Evolutionary conservation across 2,888 invertebrate species (phyloP).

Genomic region (Ariolimax columbianus): DNA sequence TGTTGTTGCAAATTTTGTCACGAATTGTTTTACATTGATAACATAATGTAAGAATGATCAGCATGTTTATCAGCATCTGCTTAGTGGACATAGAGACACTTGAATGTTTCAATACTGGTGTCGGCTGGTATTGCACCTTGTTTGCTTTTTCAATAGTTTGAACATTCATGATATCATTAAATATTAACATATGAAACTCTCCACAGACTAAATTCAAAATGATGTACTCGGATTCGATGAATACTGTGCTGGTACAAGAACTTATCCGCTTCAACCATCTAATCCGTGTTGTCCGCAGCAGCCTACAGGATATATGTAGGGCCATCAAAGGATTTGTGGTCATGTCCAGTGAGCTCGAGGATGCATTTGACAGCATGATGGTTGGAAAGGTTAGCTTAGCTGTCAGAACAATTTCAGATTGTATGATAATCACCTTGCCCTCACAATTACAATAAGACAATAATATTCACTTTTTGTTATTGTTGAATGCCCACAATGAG

Average conservation of each 20-base stretch:
- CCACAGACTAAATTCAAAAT: conserved; percentile 76
- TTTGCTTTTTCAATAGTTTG: background rate
- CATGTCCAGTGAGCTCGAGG: conserved; percentile 78
- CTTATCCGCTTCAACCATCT: conserved; percentile 77
- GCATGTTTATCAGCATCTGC: no score
- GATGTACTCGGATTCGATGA: conserved; percentile 78
- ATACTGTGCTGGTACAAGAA: conserved; percentile 78
- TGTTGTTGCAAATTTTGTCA: no score
- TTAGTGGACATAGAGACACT: no score
- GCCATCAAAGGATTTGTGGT: conserved; percentile 78
- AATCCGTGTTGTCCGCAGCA: conserved; percentile 72
- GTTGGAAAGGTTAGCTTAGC: conserved; percentile 78
- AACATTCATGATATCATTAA: background rate
- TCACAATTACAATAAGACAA: background rate
- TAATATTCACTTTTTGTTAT: background rate
- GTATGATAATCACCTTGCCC: background rate
- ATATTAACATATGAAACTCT: background rate
- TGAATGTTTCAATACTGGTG: no score
- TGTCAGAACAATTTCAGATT: no score
- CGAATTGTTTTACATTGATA: no score
- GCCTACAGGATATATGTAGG: conserved; percentile 76
- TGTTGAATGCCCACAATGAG: no score
- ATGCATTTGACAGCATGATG: conserved; percentile 78
- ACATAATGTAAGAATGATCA: no score
- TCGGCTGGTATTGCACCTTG: no score